Conservation (phyloP, 2,113 vertebrate genomes). For the Thunnus thynnus region DNA sequence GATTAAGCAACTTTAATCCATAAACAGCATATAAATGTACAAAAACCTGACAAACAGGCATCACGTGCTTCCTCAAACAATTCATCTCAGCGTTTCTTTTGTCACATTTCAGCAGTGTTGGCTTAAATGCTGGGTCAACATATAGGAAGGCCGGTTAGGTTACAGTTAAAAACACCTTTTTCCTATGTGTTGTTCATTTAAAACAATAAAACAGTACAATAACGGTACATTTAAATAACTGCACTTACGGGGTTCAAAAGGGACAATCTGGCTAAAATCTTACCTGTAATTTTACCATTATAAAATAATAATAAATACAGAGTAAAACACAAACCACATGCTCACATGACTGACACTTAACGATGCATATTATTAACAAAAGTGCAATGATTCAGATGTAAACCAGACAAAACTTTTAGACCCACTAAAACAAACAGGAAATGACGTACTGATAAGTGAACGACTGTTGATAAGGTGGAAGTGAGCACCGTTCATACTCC, state of each 20-base stretch:
- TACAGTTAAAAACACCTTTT: constrained; percentile 7
- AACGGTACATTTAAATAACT: constrained; percentile 16
- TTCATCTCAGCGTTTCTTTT: neutral
- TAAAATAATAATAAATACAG: constrained; percentile 15
- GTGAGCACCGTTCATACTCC: neutral
- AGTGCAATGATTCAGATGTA: constrained; percentile 63
- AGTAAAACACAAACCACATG: neutral
- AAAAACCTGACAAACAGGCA: constrained; percentile 18
- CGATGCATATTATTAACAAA: constrained; percentile 58
- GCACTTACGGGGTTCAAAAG: neutral
- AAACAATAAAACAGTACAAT: neutral
- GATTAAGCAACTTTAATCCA: constrained; percentile 45
- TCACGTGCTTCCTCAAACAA: constrained; percentile 32
- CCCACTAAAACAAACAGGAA: neutral
- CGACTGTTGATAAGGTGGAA: neutral
- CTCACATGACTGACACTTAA: constrained; percentile 10
- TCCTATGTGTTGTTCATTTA: neutral
- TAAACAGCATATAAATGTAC: neutral
- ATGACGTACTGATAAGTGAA: neutral
- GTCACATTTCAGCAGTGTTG: neutral
- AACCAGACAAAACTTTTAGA: constrained; percentile 23
- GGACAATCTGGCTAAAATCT: neutral
- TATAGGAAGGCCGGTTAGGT: neutral
- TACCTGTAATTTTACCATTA: constrained; percentile 13
- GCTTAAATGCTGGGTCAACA: constrained; percentile 6